Percentiles rank a stretch among this genome's conserved stretches.
phyloP scores from a whole-genome alignment of 2,113 vertebrate genomes.

The Uropsilus gracilis region DNA sequence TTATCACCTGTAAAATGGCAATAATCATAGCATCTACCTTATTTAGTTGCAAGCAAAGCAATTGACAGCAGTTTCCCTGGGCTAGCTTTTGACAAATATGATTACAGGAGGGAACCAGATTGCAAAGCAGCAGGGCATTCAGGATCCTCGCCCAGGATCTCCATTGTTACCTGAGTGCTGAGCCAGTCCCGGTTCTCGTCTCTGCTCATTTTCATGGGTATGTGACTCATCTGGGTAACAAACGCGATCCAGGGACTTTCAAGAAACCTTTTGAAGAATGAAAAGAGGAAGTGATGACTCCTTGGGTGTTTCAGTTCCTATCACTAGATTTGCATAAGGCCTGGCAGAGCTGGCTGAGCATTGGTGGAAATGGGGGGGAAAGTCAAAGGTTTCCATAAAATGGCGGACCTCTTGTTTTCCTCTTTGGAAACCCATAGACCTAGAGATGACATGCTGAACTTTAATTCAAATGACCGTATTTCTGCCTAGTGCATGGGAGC shows the following conservation, averaged over 20 bases:
- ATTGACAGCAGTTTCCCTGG: neutral
- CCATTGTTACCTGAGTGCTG: conserved; percentile 66
- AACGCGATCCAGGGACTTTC: conserved; percentile 69
- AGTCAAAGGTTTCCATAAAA: neutral
- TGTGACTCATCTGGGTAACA: conserved; percentile 73
- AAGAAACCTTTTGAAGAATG: conserved; percentile 54
- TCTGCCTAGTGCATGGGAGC: neutral
- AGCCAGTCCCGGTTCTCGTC: conserved; percentile 69
- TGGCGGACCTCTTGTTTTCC: neutral
- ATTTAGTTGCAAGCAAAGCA: neutral
- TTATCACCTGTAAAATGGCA: neutral
- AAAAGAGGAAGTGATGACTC: neutral
- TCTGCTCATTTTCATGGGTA: conserved; percentile 66
- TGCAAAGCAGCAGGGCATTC: neutral
- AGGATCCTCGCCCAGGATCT: neutral
- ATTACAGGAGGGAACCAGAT: neutral
- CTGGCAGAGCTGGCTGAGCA: neutral
- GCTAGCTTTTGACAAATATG: neutral
- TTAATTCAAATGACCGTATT: neutral
- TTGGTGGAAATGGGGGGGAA: neutral
- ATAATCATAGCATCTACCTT: neutral
- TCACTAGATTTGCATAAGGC: neutral
- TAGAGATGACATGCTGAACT: neutral
- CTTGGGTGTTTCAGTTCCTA: neutral
- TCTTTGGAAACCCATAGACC: neutral